Conservation (phyloP, 2,888 invertebrate genomes). For the Drosophila subsilvestris region DNA sequence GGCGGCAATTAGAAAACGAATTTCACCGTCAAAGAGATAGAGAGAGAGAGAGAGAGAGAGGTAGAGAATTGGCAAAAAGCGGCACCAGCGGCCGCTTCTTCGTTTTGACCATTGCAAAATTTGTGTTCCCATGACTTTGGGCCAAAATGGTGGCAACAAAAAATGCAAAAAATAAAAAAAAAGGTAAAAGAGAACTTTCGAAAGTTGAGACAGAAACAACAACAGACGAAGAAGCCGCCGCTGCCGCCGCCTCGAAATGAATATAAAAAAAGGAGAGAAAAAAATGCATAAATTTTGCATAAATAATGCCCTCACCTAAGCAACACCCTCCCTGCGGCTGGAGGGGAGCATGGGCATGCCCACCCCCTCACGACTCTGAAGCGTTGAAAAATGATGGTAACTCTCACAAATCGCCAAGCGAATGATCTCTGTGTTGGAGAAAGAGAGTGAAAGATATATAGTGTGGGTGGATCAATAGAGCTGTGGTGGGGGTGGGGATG, state of each 20-base stretch:
- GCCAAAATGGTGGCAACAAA: slow-evolving; percentile 4
- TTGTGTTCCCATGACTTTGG: slow-evolving; percentile 60
- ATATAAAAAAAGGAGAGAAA: slow-evolving; percentile 12
- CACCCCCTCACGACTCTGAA: slow-evolving; percentile 43
- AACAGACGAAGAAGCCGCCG: slow-evolving; percentile 27
- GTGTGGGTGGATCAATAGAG: slow-evolving; percentile 6
- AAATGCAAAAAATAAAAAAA: slow-evolving; percentile 12
- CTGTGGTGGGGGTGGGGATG: too few species aligned
- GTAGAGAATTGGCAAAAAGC: slow-evolving; percentile 17
- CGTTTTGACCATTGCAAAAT: slow-evolving; percentile 58
- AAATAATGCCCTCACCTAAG: slow-evolving; percentile 49
- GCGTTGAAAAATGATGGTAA: slow-evolving; percentile 48
- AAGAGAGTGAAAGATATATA: slow-evolving; percentile 18
- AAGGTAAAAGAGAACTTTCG: slow-evolving; percentile 62
- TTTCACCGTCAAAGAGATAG: slow-evolving; percentile 20
- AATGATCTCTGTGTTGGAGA: not conserved
- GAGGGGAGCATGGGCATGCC: not conserved
- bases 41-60: not conserved
- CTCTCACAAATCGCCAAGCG: slow-evolving; percentile 30
- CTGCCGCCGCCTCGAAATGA: slow-evolving; percentile 3
- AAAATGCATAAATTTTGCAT: slow-evolving; percentile 72
- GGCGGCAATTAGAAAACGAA: slow-evolving; percentile 22
- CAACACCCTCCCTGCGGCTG: not conserved
- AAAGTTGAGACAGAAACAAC: slow-evolving; percentile 50
- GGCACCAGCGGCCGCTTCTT: slow-evolving; percentile 22